Evolutionary conservation across 2,797 vertebrate species (phyloP), one percentile per base, ranked within the genome.

Genomic region (Poeciliopsis presidionis): DNA sequence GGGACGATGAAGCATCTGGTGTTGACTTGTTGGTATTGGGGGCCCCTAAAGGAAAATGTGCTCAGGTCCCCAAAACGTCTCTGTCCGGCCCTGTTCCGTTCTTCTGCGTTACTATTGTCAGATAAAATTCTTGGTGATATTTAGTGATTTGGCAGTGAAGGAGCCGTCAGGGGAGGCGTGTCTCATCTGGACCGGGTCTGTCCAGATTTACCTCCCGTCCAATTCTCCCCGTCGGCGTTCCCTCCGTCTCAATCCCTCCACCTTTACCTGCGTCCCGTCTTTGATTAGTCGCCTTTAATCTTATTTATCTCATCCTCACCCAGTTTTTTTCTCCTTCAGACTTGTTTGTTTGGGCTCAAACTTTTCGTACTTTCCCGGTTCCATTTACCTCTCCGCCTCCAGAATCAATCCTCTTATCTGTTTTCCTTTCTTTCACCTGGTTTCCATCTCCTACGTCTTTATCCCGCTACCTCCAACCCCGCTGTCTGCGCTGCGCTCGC

Each of bases 211-310:
- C 72, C 36, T 49, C 28, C 71, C 33, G 43, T 72, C 55, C 2
- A 16, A 61, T 78, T 81, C 79, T 79, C 76, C 73, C 46, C 1
- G 22, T 81, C 71, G 9, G 63, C 71, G 63, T 83, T 84, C 86
- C 83, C 81, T 79, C 76, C 81, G n/a, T 89, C 89, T 86, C 81
- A 20, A 55, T 83, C 87, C 84, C 87, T 77, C 72, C 5, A 57
- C 4, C 51, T 92, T 88, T 87, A 86, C 85, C 83, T 89, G 81
- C 73, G 81, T 85, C 80, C 79, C 70, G 22, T 78, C 78, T 86
- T 90, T 82, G 7, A 84, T 88, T 89, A 86, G 82, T 67, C 45
- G 69, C 74, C 36, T 76, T 82, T 78, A 82, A 86, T 82, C 81
- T 83, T 86, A 85, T 92, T 85, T 84, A 81, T 72, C 75, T 16